Evolutionary conservation across 2,797 vertebrate genomes (phyloP).

Genomic region (Sebastes taczanowskii): DNA sequence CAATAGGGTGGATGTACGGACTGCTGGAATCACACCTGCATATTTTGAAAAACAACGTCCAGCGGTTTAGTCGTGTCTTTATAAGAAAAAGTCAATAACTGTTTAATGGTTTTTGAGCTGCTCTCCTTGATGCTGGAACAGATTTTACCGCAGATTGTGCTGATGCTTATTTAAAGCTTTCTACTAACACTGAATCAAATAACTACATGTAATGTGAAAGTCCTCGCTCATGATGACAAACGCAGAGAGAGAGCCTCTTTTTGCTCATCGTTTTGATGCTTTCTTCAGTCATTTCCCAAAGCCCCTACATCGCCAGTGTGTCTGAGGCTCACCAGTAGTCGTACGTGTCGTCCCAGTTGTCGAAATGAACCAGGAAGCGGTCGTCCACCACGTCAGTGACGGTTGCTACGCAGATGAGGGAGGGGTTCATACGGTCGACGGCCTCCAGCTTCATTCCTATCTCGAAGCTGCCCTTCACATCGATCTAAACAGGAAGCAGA

Average conservation of each 20-base stretch:
- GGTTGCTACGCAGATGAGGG: constrained; percentile 96
- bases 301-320: neutral
- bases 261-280: neutral
- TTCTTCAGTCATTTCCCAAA: neutral
- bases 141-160: neutral
- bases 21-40: constrained; percentile 96
- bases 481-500: constrained; percentile 75
- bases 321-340: constrained; percentile 91
- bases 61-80: neutral
- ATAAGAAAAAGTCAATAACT: neutral
- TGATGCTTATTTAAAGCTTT: neutral
- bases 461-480: constrained; percentile 87
- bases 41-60: constrained; percentile 35
- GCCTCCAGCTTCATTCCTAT: constrained; percentile 98
- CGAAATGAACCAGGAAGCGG: constrained; percentile 97
- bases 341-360: constrained; percentile 99
- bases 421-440: constrained; percentile 98
- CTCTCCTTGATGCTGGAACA: neutral
- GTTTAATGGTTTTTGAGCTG: neutral
- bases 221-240: neutral
- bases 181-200: neutral
- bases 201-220: neutral
- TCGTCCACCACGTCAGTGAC: constrained; percentile 93
- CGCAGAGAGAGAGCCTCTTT: neutral
- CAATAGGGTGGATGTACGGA: constrained; percentile 97